Evolutionary conservation across 2,888 invertebrate species (phyloP), one percentile per base, ranked within the genome.

Genomic region (Chouioia cunea): DNA sequence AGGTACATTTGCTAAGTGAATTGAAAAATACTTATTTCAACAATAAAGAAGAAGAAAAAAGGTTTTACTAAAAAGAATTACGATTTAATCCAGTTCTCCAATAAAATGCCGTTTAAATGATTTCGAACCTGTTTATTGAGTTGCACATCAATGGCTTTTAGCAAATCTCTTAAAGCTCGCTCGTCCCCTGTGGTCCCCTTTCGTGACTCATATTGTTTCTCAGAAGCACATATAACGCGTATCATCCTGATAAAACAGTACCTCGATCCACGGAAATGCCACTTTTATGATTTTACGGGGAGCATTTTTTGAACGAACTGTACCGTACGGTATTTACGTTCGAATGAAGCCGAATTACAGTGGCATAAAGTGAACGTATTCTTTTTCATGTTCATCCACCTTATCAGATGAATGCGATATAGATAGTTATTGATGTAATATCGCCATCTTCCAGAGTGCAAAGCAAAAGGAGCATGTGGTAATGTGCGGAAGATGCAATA

Each of bases 371-470:
- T 18, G 23, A 43, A 54, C n/a, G n/a, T n/a, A n/a, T 56, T 69
- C 48, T 27, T 64, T 67, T 60, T 52, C 58, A 10, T 36, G 60
- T 20, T 47, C 36, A 18, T 10, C 16, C 48, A 22, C 43, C 16
- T 64, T 70, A 64, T 64, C 64, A 27, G 59, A 63, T 63, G 57
- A 15, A 53, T 56, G 56, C 36, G 36, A n/a, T 16, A 36, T 15
- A 54, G 27, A 53, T 53, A 70, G 64, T 70, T 64, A 70, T 59
- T 54, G 36, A 36, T 15, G 36, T 47, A 53, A 64, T 64, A 59
- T 58, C 53, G 58, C 36, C 64, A 67, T 54, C 67, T 62, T 1
- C 6, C 46, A 23, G 48, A 36, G 46, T 20, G 46, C 20, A 36
- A 50, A 52, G 23, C 23, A 64, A 58, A 62, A 68, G 14, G 59